These are phyloP conservation scores for Microctonus brassicae DNA, from an alignment of 2,888 invertebrate species.

Conservation along the genomic window DNA sequence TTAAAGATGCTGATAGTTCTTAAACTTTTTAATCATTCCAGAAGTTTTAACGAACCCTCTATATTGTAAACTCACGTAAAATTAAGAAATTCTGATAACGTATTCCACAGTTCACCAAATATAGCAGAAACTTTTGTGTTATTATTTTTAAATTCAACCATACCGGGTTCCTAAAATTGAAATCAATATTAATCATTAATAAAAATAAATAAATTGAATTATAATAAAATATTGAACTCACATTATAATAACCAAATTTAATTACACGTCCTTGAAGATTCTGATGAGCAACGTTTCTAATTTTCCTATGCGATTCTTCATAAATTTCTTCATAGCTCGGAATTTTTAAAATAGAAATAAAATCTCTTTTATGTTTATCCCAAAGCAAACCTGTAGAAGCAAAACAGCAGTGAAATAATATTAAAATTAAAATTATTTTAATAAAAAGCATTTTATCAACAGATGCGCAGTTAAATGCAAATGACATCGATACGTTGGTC, in stretches of 20 bases:
- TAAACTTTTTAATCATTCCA: no score
- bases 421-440: neutral
- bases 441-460: neutral
- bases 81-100: conserved; percentile 29
- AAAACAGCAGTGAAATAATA: neutral
- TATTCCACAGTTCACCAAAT: conserved; percentile 26
- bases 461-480: neutral
- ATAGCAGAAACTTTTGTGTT: conserved; percentile 27
- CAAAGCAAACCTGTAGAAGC: neutral
- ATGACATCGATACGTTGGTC: neutral
- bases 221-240: conserved; percentile 34
- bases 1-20: no score
- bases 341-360: neutral
- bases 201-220: conserved; percentile 24
- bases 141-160: conserved; percentile 22
- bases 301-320: neutral
- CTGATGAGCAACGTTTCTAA: neutral
- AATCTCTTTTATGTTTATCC: neutral
- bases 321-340: neutral
- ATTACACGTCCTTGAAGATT: neutral
- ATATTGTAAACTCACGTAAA: conserved; percentile 30
- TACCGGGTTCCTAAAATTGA: conserved; percentile 25
- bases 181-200: neutral
- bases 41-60: no score
- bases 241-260: conserved; percentile 17